Base-by-base conservation (phyloP, 2,888 invertebrate genomes). In the Odiellus spinosus region DNA sequence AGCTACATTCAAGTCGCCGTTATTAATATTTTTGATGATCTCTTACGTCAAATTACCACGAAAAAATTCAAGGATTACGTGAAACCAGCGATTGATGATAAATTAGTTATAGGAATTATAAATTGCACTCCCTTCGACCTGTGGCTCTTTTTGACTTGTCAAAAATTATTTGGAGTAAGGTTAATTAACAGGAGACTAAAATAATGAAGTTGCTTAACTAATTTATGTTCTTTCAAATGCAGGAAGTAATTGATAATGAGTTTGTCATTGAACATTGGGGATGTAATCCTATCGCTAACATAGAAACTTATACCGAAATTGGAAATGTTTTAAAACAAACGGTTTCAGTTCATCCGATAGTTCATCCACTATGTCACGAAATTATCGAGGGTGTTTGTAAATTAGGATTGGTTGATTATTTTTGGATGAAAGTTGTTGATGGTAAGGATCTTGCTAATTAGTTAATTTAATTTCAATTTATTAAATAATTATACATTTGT, bases 1-100 rank as follows among this genome's bases (percentile, higher is more conserved):
- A 74, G 71, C 12, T 79, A 79, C 62, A 63, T 80, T 2, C 68
- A 69, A 44, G 71, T 75, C 50, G 69, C 76, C 44, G 73, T 76
- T 2, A 73, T 71, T 56, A 69, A 73, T 2, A 75, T 81, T 60
- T 57, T 82, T 2, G 62, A 73, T 19, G 75, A 80, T 58, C 71
- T 77, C 55, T 61, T 78, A 20, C 67, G 71, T 55, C 64, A 62
- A 56, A n/a, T 51, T 8, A 26, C 42, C 3, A 2, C 36, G 18
- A 42, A 49, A 12, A 40, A 18, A 17, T 51, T 51, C 19, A 40
- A 42, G 36, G 41, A 48, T 19, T 21, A 12, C 21, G 21, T 49
- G 1, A 47, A 46, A 48, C 45, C 48, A 10, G 42, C 42, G 18
- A 17, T 51, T 5, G 42, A 49, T 21, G 14, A 47, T 3, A 45